Base-by-base conservation (phyloP, 2,888 invertebrate genomes). In the Cheilosia scutellata region DNA sequence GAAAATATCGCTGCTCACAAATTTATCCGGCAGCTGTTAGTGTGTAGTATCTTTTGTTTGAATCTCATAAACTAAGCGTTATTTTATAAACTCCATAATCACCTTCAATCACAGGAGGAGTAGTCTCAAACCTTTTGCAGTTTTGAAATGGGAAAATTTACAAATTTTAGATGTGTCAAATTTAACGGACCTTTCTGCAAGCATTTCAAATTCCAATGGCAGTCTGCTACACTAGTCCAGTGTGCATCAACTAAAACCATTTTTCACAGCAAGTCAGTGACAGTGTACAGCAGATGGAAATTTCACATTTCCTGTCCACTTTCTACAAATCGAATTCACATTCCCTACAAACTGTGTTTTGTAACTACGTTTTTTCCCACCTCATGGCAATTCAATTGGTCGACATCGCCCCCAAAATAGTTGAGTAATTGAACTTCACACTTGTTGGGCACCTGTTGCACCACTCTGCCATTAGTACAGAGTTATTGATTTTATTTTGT, bases 381-480 rank as follows among this genome's bases (percentile, higher is more conserved):
- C 20, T 20, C 20, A 20, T 20, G 20, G 20, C 2, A 20, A 20
- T 20, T 20, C 20, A 20, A 20, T 20, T 20, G 20, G 20, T 20
- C 20, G 20, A 20, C 20, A 20, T 20, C 20, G 9, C 33, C 3
- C 33, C 9, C 33, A 33, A 33, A 53, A 16, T 13, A 58, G 53
- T 63, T 57, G 68, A 65, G 29, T 40, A 71, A 77, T 53, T 63
- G 57, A 6, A 60, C n/a, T 25, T 27, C 47, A 16, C 80, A 84
- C 84, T 84, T 84, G 84, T 84, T 80, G 80, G 75, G 60, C 68
- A 80, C 65, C 75, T 80, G 80, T 75, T 82, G 31, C 58, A 1
- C 16, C 6, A 72, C 11, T 7, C 25, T 5, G 11, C 13, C 13
- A n/a, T 2, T 4, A 16, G 27, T 13, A 44, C n/a, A 6, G 13